A percentile compares a stretch with the other conserved stretches of the same genome.
Conservation (phyloP, 1,140 invertebrate genomes). For the Scaptomyza pallida region DNA sequence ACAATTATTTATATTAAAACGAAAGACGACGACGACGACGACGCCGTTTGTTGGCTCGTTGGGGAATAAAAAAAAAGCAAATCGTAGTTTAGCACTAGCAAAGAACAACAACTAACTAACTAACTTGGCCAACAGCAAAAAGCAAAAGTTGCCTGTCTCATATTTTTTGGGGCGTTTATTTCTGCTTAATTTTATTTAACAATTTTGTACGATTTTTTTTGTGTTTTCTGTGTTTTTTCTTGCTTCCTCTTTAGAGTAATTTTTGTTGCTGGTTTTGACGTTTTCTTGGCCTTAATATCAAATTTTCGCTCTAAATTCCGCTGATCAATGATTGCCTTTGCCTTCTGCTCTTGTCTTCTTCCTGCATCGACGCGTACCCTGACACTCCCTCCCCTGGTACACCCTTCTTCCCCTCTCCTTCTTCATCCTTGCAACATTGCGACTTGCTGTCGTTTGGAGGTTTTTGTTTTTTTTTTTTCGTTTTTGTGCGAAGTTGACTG, state of each 20-base stretch:
- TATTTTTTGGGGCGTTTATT: conserved; percentile 71
- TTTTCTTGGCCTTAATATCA: conserved; percentile 74
- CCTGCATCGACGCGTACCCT: conserved; percentile 40
- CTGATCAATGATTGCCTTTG: conserved; percentile 81
- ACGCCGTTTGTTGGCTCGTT: neutral
- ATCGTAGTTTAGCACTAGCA: neutral
- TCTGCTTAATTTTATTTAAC: conserved; percentile 79
- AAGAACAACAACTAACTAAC: neutral
- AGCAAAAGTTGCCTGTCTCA: conserved; percentile 29
- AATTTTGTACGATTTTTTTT: conserved; percentile 52
- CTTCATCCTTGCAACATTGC: conserved; percentile 6
- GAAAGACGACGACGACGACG: conserved; percentile 17
- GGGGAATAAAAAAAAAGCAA: conserved; percentile 9
- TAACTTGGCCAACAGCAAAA: conserved; percentile 14
- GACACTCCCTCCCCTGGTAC: conserved; percentile 1
- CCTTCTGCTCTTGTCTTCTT: conserved; percentile 61
- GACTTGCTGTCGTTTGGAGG: conserved; percentile 18
- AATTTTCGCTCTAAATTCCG: conserved; percentile 82
- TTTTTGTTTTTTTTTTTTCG: neutral
- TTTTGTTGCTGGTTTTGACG: conserved; percentile 39
- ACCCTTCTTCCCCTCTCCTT: neutral
- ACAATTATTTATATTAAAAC: conserved; percentile 76
- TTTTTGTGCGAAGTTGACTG: conserved; percentile 23
- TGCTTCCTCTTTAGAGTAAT: conserved; percentile 58
- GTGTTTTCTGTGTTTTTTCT: conserved; percentile 14